phyloP scores from a whole-genome alignment of 2,888 invertebrate genomes.

The Tubiluchus corallicola region DNA sequence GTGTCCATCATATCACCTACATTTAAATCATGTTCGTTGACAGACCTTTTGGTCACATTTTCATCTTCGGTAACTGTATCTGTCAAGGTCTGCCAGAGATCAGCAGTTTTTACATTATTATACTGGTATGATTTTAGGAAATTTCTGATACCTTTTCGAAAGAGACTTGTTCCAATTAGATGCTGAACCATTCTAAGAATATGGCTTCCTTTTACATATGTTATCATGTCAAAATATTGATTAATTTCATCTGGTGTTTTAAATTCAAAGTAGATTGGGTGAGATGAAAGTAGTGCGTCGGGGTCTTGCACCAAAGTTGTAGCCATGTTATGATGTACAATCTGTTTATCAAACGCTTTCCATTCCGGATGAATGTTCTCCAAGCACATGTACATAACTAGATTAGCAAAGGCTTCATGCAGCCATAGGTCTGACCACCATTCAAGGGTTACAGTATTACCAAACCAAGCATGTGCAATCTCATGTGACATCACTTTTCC shows the following conservation, averaged over 20 bases:
- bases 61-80: no score
- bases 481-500: background rate
- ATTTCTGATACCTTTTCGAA: no score
- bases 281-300: background rate
- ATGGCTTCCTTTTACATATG: constrained; percentile 1
- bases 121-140: no score
- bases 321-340: background rate
- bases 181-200: constrained; percentile 22
- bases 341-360: constrained; percentile 3
- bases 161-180: no score
- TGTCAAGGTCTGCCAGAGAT: no score
- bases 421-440: background rate
- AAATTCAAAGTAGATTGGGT: constrained; percentile 1
- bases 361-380: background rate
- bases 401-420: background rate
- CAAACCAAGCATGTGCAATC: background rate
- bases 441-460: background rate
- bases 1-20: background rate
- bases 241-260: background rate
- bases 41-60: no score
- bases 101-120: no score
- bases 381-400: background rate
- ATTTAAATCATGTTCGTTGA: no score
- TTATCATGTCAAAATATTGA: background rate
- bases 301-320: background rate